These are phyloP conservation scores for Aphelenchoides avenae DNA, from an alignment of 1,140 invertebrate genomes.

Conservation along the genomic window DNA sequence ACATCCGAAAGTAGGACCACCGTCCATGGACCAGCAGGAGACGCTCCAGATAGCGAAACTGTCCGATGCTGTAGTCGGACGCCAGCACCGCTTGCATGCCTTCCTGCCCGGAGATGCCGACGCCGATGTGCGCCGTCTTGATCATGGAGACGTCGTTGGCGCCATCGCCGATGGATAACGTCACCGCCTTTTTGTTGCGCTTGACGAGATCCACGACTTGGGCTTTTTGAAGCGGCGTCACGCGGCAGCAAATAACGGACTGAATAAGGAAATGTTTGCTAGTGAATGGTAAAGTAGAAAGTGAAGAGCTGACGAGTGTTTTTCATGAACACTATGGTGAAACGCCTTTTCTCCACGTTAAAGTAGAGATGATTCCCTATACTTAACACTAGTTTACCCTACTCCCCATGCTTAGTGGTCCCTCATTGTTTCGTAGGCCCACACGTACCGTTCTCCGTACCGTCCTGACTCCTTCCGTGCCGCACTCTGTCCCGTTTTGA, in stretches of 20 bases:
- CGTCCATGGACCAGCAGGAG: constrained; percentile 92
- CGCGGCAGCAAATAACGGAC: constrained; percentile 91
- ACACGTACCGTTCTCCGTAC: no score
- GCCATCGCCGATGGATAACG: constrained; percentile 90
- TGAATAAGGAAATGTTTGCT: constrained; percentile 60
- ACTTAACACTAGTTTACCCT: no score
- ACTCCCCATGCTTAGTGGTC: no score
- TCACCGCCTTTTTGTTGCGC: constrained; percentile 69
- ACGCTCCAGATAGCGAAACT: constrained; percentile 91
- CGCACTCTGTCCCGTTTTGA: no score
- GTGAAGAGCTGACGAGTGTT: not conserved
- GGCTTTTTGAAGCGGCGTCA: constrained; percentile 94
- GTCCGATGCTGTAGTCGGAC: constrained; percentile 81
- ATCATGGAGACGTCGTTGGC: constrained; percentile 99
- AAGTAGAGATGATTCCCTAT: no score
- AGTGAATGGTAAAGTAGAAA: no score
- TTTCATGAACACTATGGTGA: constrained; percentile 18
- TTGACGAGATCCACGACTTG: constrained; percentile 87
- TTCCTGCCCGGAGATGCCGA: constrained; percentile 69
- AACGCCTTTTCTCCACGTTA: no score
- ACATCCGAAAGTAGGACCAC: constrained; percentile 91
- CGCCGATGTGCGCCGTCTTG: constrained; percentile 98
- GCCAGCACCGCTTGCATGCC: constrained; percentile 95
- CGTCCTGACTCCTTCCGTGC: no score
- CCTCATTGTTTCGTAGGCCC: no score